These are phyloP conservation scores for Rhinella marina DNA, from an alignment of 2,797 vertebrate genomes.

Conservation along the genomic window DNA sequence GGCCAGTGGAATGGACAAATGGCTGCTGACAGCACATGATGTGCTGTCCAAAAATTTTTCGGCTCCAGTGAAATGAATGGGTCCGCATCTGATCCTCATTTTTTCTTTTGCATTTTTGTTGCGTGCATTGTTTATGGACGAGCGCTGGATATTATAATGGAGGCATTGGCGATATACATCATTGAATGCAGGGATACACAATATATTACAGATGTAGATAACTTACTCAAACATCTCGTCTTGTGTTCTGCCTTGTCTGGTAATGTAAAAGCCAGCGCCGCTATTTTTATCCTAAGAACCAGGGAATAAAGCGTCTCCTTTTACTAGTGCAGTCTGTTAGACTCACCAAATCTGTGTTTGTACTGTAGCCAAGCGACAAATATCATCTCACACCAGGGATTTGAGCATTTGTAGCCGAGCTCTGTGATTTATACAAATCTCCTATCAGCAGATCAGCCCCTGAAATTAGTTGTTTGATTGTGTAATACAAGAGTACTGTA, in stretches of 20 bases:
- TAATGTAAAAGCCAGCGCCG: conserved; percentile 3
- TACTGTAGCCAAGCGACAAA: conserved; percentile 29
- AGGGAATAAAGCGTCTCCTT: conserved; percentile 4
- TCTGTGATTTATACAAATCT: conserved; percentile 18
- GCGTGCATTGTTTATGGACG: too few species aligned
- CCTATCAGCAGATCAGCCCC: conserved; percentile 24
- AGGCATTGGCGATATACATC: neutral
- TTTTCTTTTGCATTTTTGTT: too few species aligned
- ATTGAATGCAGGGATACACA: neutral
- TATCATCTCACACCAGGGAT: conserved; percentile 28
- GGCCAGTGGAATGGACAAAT: too few species aligned
- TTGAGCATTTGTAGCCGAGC: conserved; percentile 3
- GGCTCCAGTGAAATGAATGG: too few species aligned
- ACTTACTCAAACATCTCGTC: neutral
- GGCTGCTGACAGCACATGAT: too few species aligned
- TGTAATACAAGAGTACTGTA: conserved; percentile 15
- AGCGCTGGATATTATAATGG: too few species aligned
- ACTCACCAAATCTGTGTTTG: neutral
- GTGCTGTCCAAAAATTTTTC: too few species aligned
- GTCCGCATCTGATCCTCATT: too few species aligned
- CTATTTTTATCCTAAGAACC: conserved; percentile 18
- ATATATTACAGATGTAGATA: neutral
- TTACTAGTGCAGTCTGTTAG: conserved; percentile 3
- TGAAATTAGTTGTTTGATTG: conserved; percentile 33
- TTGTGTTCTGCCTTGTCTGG: neutral